These are phyloP conservation scores for Micoletzkya japonica DNA, from an alignment of 2,888 invertebrate genomes.

Conservation along the genomic window DNA sequence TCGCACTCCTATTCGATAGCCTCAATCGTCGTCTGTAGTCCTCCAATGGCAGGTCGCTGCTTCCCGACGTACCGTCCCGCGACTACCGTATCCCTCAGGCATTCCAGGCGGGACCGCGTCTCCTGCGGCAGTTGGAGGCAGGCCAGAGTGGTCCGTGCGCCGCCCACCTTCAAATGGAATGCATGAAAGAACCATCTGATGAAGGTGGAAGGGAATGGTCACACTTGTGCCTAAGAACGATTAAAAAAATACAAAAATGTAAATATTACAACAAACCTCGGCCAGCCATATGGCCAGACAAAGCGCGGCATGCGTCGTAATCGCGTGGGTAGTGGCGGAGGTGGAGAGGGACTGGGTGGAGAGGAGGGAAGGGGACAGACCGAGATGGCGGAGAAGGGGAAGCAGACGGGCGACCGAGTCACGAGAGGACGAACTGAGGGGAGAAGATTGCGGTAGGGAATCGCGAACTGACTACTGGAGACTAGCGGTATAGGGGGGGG, in stretches of 20 bases:
- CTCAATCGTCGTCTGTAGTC: conserved; percentile 18
- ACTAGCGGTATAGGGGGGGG: not conserved
- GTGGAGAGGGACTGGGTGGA: conserved; percentile 17
- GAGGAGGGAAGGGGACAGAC: conserved; percentile 14
- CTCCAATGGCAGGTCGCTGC: not conserved
- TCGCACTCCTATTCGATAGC: too few species aligned
- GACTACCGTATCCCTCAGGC: conserved; percentile 23
- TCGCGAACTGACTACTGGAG: too few species aligned
- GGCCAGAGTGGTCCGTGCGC: conserved; percentile 18
- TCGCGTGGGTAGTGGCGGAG: not conserved
- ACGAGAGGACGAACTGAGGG: too few species aligned
- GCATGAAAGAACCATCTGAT: not conserved
- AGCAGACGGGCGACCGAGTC: too few species aligned
- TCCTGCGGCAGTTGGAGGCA: conserved; percentile 14
- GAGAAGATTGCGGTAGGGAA: too few species aligned
- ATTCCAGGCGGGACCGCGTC: not conserved
- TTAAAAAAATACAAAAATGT: too few species aligned
- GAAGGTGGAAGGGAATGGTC: not conserved
- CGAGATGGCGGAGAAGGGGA: conserved; percentile 24
- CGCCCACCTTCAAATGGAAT: conserved; percentile 14
- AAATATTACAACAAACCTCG: not conserved
- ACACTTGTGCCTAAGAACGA: not conserved
- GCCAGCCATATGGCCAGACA: conserved; percentile 19
- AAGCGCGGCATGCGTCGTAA: conserved; percentile 8
- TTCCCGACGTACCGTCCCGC: conserved; percentile 10